phyloP scores from a whole-genome alignment of 2,888 invertebrate genomes.

The Furcula furcula region DNA sequence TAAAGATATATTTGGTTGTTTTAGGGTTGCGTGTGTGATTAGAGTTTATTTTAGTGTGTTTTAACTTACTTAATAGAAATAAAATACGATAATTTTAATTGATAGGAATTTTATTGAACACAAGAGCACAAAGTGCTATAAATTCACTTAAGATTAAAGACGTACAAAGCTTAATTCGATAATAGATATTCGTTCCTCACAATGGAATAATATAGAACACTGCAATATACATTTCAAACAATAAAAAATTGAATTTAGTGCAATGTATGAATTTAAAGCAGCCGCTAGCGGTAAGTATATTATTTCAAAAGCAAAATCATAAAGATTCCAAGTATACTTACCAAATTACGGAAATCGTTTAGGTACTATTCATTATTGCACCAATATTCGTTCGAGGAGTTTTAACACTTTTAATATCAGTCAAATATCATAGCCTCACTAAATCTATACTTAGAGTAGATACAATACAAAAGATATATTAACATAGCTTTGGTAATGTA shows the following conservation, averaged over 20 bases:
- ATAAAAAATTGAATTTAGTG: neutral
- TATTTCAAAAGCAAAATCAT: slow-evolving; percentile 1
- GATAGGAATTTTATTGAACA: slow-evolving; percentile 58
- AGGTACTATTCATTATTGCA: slow-evolving; percentile 6
- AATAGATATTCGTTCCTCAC: slow-evolving; percentile 24
- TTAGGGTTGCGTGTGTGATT: no score
- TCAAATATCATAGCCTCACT: slow-evolving; percentile 51
- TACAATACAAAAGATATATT: slow-evolving; percentile 33
- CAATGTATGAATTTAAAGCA: slow-evolving; percentile 7
- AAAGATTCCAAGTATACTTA: slow-evolving; percentile 7
- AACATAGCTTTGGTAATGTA: slow-evolving; percentile 49
- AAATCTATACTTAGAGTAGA: slow-evolving; percentile 35
- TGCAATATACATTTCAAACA: neutral
- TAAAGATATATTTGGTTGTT: no score
- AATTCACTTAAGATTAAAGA: slow-evolving; percentile 42
- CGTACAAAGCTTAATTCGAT: slow-evolving; percentile 39
- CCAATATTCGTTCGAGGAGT: slow-evolving; percentile 10
- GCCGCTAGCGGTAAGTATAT: neutral
- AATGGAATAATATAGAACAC: slow-evolving; percentile 6
- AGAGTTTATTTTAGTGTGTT: neutral
- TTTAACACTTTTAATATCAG: slow-evolving; percentile 38
- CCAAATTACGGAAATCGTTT: slow-evolving; percentile 4
- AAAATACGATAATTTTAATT: slow-evolving; percentile 17
- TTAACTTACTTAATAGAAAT: slow-evolving; percentile 1
- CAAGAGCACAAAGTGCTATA: slow-evolving; percentile 53